Percentiles rank a stretch among this genome's conserved stretches.
phyloP scores from a whole-genome alignment of 2,888 invertebrate genomes.

The Agonum fuliginosum region DNA sequence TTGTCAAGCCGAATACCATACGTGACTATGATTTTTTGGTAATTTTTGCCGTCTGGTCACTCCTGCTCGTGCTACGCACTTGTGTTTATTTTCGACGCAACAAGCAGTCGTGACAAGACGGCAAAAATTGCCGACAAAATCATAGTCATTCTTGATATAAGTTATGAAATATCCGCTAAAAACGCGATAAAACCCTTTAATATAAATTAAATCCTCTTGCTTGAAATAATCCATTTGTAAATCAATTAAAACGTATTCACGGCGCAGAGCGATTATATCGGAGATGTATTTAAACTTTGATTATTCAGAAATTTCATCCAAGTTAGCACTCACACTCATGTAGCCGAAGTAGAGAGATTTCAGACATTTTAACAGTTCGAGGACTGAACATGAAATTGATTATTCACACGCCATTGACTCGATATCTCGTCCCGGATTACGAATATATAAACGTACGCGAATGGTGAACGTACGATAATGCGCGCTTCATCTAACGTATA shows the following conservation, averaged over 20 bases:
- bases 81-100: too few relatives aligned
- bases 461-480: slow-evolving; percentile 39
- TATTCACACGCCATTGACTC: slow-evolving; percentile 53
- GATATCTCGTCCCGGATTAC: slow-evolving; percentile 44
- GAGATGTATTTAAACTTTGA: slow-evolving; percentile 49
- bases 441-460: slow-evolving; percentile 34
- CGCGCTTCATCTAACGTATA: neutral
- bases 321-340: slow-evolving; percentile 20
- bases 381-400: slow-evolving; percentile 52
- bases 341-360: slow-evolving; percentile 10
- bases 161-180: too few relatives aligned
- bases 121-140: too few relatives aligned
- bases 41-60: too few relatives aligned
- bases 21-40: too few relatives aligned
- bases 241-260: slow-evolving; percentile 39
- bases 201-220: slow-evolving; percentile 12
- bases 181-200: slow-evolving; percentile 6
- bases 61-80: too few relatives aligned
- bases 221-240: slow-evolving; percentile 39
- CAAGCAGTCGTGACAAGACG: too few relatives aligned
- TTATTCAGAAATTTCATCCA: slow-evolving; percentile 43
- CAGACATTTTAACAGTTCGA: slow-evolving; percentile 48
- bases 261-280: slow-evolving; percentile 27
- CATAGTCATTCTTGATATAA: too few relatives aligned
- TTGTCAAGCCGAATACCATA: too few relatives aligned